Base-by-base conservation (phyloP, 2,888 invertebrate species). In the Geotrupes spiniger region DNA sequence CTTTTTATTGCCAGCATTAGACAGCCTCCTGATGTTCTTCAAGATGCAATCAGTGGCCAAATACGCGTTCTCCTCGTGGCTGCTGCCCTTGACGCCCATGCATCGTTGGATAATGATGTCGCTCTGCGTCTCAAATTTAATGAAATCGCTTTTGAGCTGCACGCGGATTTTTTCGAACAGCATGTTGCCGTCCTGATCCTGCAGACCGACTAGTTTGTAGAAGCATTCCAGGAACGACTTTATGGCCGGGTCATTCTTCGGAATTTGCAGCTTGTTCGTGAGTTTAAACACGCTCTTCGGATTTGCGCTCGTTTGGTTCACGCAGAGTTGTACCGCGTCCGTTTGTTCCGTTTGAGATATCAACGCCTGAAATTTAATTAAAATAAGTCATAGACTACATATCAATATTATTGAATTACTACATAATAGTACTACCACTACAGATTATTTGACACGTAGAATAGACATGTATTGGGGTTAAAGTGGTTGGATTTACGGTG, bases 11-110 rank as follows among this genome's bases (percentile, higher is more conserved):
- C 27, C 43, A 14, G 36, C 27, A 25, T 40, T 44, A 12, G 46
- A 46, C 16, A 46, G 6, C 16, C 40, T 46, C 21, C 41, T 21
- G 10, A 46, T 46, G 11, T 46, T 39, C 17, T 46, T 46, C 9
- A 46, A 12, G 33, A 48, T 37, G 17, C 48, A 48, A 14, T 48
- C 36, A 10, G 48, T 42, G 9, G 38, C 42, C 21, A 38, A 10
- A 16, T 10, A 42, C 5, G 48, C 48, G 25, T 48, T 48, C 21
- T 48, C 48, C 10, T 42, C 48, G 26, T 42, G 42, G n/a, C 42
- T 42, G n/a, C 36, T 21, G n/a, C 48, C 48, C 37, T 29, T 37
- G 8, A 42, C 38, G 25, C n/a, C 29, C 5, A 31, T 37, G 15
- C 48, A 48, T 11, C 26, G 37, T 12, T 42, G 42, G 5, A 48